A percentile compares a stretch with the other conserved stretches of the same genome.
Conservation (phyloP, 2,888 invertebrate genomes). For the Melanostoma scalare region DNA sequence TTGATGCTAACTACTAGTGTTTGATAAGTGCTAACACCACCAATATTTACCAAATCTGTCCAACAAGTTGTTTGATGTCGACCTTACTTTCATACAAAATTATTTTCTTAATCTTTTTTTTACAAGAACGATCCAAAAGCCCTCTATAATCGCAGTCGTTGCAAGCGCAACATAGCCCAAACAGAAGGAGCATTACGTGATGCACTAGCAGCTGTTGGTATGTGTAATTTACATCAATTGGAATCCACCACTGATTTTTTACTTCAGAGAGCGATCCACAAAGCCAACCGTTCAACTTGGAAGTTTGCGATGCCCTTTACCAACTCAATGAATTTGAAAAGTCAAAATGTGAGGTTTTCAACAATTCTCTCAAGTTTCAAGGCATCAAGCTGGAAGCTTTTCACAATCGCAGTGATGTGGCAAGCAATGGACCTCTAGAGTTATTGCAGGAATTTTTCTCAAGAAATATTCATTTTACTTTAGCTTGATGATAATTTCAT, state of each 20-base stretch:
- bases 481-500: conserved; percentile 79
- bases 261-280: conserved; percentile 70
- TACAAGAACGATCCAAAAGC: conserved; percentile 75
- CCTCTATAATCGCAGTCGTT: conserved; percentile 77
- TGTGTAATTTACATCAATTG: conserved; percentile 7
- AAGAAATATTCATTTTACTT: not conserved
- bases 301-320: conserved; percentile 79
- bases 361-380: conserved; percentile 75
- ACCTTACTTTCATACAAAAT: not conserved
- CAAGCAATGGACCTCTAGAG: conserved; percentile 36
- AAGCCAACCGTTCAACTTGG: conserved; percentile 77
- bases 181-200: conserved; percentile 77
- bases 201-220: conserved; percentile 77
- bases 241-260: not conserved
- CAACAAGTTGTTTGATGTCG: no score
- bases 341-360: conserved; percentile 75
- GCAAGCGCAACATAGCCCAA: conserved; percentile 78
- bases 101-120: not conserved
- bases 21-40: no score
- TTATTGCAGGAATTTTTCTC: not conserved
- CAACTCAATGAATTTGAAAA: conserved; percentile 79
- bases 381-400: conserved; percentile 78
- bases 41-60: not conserved
- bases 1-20: no score
- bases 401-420: conserved; percentile 76